phyloP scores from a whole-genome alignment of 1,140 invertebrate species.

The Drosophila littoralis region DNA sequence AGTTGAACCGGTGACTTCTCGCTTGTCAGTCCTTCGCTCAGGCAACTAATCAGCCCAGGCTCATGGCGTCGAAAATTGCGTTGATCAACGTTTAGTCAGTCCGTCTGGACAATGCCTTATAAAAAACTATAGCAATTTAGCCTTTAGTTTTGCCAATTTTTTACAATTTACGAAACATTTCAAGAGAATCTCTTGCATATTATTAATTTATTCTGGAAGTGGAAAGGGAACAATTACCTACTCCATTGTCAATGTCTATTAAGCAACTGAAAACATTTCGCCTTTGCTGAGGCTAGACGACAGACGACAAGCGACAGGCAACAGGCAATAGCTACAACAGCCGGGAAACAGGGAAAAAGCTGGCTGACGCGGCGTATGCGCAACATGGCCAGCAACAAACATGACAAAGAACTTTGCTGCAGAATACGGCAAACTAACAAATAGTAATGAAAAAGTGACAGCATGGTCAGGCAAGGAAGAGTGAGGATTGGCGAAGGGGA shows the following conservation, averaged over 20 bases:
- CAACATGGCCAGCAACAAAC: constrained; percentile 49
- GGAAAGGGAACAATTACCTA: not conserved
- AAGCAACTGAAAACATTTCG: constrained; percentile 65
- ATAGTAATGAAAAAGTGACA: constrained; percentile 64
- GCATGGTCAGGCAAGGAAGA: not conserved
- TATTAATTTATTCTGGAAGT: not conserved
- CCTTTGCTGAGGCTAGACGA: constrained; percentile 25
- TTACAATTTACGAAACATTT: not conserved
- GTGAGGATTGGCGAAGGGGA: not conserved
- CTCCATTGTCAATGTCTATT: constrained; percentile 60
- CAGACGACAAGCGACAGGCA: constrained; percentile 20
- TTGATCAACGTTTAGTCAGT: too few species aligned
- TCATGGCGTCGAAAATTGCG: too few species aligned
- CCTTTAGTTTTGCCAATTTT: not conserved
- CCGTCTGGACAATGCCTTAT: too few species aligned
- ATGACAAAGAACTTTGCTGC: constrained; percentile 61
- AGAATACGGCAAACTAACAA: constrained; percentile 55
- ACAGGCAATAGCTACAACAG: constrained; percentile 9
- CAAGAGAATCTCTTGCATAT: not conserved
- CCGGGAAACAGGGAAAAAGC: constrained; percentile 1
- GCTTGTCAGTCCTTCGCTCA: too few species aligned
- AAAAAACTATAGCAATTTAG: too few species aligned
- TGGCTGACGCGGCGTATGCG: constrained; percentile 47
- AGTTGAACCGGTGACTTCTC: too few species aligned
- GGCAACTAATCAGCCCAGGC: too few species aligned